Evolutionary conservation across 2,888 invertebrate species (phyloP).

Genomic region (Eumacrocentrus americanus): DNA sequence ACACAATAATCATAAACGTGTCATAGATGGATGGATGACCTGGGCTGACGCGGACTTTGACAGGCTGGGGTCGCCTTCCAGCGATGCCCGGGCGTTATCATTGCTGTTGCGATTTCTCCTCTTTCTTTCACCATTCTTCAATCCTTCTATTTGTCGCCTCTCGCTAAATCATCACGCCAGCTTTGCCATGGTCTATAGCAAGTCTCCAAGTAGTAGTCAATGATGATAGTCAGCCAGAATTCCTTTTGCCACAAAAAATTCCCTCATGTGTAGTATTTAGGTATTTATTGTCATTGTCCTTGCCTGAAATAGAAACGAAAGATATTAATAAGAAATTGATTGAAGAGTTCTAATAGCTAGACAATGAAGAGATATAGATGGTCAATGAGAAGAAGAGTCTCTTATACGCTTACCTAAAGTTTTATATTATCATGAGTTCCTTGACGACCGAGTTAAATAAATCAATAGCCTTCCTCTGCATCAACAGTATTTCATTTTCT

Average conservation of each 20-base stretch:
- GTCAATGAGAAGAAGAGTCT: not conserved
- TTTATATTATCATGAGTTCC: constrained; percentile 38
- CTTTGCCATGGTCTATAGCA: not conserved
- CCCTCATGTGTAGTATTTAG: too few species aligned
- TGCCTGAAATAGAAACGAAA: too few species aligned
- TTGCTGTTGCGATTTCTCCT: constrained; percentile 25
- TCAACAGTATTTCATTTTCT: constrained; percentile 31
- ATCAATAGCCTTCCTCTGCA: constrained; percentile 43
- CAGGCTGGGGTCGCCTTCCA: constrained; percentile 51
- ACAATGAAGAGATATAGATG: constrained; percentile 1
- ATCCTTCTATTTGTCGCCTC: not conserved
- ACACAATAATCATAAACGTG: constrained; percentile 5
- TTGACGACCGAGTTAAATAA: constrained; percentile 55
- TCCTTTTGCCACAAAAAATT: too few species aligned
- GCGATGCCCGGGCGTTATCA: constrained; percentile 45
- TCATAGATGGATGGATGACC: constrained; percentile 35
- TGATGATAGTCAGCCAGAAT: too few species aligned
- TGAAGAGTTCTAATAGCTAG: not conserved
- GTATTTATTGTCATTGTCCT: too few species aligned
- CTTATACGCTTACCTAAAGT: constrained; percentile 11
- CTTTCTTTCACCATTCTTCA: constrained; percentile 17
- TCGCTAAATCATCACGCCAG: not conserved
- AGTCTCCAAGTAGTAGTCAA: too few species aligned
- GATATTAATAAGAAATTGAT: not conserved
- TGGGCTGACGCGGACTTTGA: constrained; percentile 53